phyloP scores from a whole-genome alignment of 2,113 vertebrate genomes.

The Seriola rivoliana region DNA sequence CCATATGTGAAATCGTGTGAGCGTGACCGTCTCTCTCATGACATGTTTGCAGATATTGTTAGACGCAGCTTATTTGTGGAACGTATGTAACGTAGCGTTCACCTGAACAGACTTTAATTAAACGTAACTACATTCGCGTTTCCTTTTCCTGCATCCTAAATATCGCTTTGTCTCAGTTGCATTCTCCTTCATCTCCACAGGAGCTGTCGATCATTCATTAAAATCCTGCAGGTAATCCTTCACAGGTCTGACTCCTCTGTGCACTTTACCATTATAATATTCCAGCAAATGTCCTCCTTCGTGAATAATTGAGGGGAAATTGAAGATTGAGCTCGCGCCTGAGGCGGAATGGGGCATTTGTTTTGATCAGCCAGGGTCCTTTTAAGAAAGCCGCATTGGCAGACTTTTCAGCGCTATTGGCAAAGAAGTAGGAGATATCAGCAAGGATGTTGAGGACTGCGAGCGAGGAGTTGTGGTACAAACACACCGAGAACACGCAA shows the following conservation, averaged over 20 bases:
- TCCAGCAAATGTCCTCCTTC: slow-evolving; percentile 47
- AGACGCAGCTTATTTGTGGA: slow-evolving; percentile 12
- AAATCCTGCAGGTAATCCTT: slow-evolving; percentile 27
- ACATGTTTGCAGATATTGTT: slow-evolving; percentile 25
- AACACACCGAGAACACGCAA: slow-evolving; percentile 32
- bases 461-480: slow-evolving; percentile 16
- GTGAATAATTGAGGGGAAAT: slow-evolving; percentile 74
- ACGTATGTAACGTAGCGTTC: not conserved
- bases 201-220: slow-evolving; percentile 50
- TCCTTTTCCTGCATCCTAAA: not conserved
- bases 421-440: slow-evolving; percentile 39
- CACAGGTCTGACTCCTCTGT: slow-evolving; percentile 19
- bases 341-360: slow-evolving; percentile 53
- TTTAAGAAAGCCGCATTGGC: slow-evolving; percentile 54
- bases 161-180: not conserved
- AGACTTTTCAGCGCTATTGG: slow-evolving; percentile 33
- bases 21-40: not conserved
- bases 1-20: slow-evolving; percentile 40
- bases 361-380: slow-evolving; percentile 67
- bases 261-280: slow-evolving; percentile 37
- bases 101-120: not conserved
- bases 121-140: not conserved
- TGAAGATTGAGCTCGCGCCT: slow-evolving; percentile 64
- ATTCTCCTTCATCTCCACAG: slow-evolving; percentile 6
- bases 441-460: slow-evolving; percentile 24